Evolutionary conservation across 1,140 invertebrate genomes (phyloP).

Genomic region (Drosophila nigromelanica): DNA sequence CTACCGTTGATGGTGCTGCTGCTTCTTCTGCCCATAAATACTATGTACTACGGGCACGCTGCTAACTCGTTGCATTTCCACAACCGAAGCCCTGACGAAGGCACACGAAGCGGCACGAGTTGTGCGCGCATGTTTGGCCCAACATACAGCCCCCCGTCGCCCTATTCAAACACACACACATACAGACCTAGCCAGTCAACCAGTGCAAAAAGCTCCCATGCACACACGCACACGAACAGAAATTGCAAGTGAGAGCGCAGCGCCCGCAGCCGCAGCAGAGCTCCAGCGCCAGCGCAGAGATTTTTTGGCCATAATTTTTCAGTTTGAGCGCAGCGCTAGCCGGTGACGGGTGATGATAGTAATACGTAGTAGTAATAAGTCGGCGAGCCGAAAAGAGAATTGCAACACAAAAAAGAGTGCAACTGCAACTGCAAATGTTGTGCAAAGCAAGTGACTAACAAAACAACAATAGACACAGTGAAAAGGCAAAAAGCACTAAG

Average conservation of each 20-base stretch:
- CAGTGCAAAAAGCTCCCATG: slow-evolving; percentile 50
- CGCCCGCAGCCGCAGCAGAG: slow-evolving; percentile 7
- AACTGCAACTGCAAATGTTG: slow-evolving; percentile 32
- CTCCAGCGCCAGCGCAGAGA: slow-evolving; percentile 77
- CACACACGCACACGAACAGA: slow-evolving; percentile 32
- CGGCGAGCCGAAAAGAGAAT: slow-evolving; percentile 46
- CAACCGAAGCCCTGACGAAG: slow-evolving; percentile 44
- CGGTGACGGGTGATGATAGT: slow-evolving; percentile 74
- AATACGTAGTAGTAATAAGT: slow-evolving; percentile 56
- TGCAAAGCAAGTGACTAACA: slow-evolving; percentile 18
- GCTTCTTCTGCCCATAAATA: slow-evolving; percentile 64
- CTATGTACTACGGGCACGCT: slow-evolving; percentile 62
- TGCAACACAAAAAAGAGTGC: slow-evolving; percentile 26
- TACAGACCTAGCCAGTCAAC: slow-evolving; percentile 26
- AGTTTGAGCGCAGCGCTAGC: slow-evolving; percentile 75
- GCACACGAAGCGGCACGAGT: slow-evolving; percentile 57
- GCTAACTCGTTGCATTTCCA: slow-evolving; percentile 54
- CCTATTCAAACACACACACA: slow-evolving; percentile 9
- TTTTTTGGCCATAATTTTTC: slow-evolving; percentile 77
- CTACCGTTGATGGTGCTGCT: slow-evolving; percentile 47
- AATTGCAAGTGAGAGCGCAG: slow-evolving; percentile 61
- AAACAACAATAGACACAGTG: not conserved
- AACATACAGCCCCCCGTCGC: slow-evolving; percentile 1
- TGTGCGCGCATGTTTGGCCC: slow-evolving; percentile 64
- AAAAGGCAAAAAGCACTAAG: slow-evolving; percentile 1